Evolutionary conservation across 2,113 vertebrate species (phyloP).

Genomic region (Mola mola): DNA sequence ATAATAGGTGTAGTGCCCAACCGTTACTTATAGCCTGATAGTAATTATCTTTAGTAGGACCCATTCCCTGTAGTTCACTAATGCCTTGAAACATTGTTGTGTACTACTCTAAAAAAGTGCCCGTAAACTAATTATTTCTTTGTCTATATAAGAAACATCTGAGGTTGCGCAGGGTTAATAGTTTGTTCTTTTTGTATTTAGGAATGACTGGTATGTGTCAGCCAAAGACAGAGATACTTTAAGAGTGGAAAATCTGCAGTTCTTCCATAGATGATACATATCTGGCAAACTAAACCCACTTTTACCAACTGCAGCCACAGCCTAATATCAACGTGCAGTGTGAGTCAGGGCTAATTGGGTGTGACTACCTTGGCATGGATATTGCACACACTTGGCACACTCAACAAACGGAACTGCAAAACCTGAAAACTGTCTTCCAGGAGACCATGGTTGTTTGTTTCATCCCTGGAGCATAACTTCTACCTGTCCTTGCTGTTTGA

Average conservation of each 20-base stretch:
- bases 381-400: conserved; percentile 11
- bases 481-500: conserved; percentile 21
- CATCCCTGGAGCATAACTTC: conserved; percentile 9
- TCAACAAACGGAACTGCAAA: conserved; percentile 28
- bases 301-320: conserved; percentile 14
- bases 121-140: conserved; percentile 12
- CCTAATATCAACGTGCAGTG: conserved; percentile 15
- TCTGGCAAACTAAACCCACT: conserved; percentile 31
- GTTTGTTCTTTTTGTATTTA: conserved; percentile 63
- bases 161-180: conserved; percentile 63
- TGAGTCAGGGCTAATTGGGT: conserved; percentile 29
- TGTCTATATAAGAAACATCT: conserved; percentile 34
- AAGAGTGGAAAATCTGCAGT: conserved; percentile 37
- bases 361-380: conserved; percentile 26
- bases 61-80: neutral
- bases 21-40: neutral
- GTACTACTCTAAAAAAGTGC: neutral
- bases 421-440: conserved; percentile 19
- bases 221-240: conserved; percentile 51
- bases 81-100: neutral
- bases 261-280: conserved; percentile 33
- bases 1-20: neutral
- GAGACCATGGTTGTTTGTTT: conserved; percentile 28
- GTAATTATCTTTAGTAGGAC: neutral
- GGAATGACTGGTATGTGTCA: conserved; percentile 73